These are phyloP conservation scores for Habrosyne pyritoides DNA, from an alignment of 2,888 invertebrate genomes.

Conservation along the genomic window DNA sequence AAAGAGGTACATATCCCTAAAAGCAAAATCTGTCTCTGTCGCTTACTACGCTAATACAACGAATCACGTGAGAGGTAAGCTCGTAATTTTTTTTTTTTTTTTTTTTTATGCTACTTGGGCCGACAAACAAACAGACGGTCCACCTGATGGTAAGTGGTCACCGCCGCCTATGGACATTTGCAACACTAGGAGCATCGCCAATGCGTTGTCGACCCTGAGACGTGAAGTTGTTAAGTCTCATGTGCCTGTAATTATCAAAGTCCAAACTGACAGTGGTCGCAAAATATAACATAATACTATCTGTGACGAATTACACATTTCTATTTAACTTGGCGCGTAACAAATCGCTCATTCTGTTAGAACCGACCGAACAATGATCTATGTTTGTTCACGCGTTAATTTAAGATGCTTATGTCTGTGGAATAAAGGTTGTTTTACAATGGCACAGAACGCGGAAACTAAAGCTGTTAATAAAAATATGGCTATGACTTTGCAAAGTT, in stretches of 20 bases:
- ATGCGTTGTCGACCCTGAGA: too few species aligned
- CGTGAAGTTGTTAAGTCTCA: too few species aligned
- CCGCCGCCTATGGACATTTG: too few species aligned
- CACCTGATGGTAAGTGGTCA: too few species aligned
- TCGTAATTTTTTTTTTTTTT: too few species aligned
- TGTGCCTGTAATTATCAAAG: background rate
- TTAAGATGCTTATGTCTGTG: conserved; percentile 10
- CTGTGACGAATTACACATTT: conserved; percentile 58
- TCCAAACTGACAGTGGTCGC: background rate
- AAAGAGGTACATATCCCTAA: too few species aligned
- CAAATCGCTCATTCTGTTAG: conserved; percentile 49
- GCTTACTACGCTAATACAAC: too few species aligned
- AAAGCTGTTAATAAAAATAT: background rate
- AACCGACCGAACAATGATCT: conserved; percentile 22
- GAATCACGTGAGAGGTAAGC: too few species aligned
- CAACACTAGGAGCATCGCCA: too few species aligned
- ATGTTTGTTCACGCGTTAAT: conserved; percentile 15
- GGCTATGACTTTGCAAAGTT: background rate
- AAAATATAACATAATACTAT: conserved; percentile 28
- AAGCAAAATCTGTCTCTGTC: too few species aligned
- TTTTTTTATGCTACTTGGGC: too few species aligned
- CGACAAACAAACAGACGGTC: too few species aligned
- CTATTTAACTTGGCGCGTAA: conserved; percentile 50
- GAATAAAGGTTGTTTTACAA: background rate
- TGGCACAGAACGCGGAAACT: background rate